phyloP scores from a whole-genome alignment of 2,113 vertebrate species.

The Hystrix brachyura region DNA sequence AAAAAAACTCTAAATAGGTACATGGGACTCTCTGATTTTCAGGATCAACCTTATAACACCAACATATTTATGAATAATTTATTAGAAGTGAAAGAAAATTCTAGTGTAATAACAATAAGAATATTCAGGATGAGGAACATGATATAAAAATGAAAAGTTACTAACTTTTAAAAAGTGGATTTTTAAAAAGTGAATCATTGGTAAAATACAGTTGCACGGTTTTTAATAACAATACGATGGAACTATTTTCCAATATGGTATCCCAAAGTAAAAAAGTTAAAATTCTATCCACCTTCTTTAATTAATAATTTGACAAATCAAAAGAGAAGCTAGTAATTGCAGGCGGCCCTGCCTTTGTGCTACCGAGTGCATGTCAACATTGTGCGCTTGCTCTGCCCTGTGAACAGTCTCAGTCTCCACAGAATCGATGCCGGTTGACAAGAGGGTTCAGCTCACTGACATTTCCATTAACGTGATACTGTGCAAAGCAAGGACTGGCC shows the following conservation, averaged over 20 bases:
- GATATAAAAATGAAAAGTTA: not conserved
- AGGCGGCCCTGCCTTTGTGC: not conserved
- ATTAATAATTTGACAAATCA: not conserved
- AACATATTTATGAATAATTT: not conserved
- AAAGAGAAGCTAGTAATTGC: not conserved
- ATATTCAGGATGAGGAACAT: not conserved
- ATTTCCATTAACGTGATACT: not conserved
- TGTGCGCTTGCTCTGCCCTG: not conserved
- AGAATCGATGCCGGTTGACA: not conserved
- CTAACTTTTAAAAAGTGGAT: not conserved
- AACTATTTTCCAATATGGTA: not conserved
- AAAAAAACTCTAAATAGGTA: not conserved
- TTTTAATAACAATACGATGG: not conserved
- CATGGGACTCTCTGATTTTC: not conserved
- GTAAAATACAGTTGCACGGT: not conserved
- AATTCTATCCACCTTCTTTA: not conserved
- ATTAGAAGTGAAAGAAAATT: constrained; percentile 7
- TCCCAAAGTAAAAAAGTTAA: not conserved
- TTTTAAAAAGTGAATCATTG: not conserved
- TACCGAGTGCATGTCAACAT: not conserved
- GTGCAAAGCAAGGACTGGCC: not conserved
- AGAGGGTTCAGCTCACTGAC: not conserved
- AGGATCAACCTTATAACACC: not conserved
- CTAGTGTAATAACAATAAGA: not conserved
- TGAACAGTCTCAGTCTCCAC: not conserved